These are phyloP conservation scores for Eueides isabella DNA, from an alignment of 1,140 invertebrate genomes.

Conservation along the genomic window DNA sequence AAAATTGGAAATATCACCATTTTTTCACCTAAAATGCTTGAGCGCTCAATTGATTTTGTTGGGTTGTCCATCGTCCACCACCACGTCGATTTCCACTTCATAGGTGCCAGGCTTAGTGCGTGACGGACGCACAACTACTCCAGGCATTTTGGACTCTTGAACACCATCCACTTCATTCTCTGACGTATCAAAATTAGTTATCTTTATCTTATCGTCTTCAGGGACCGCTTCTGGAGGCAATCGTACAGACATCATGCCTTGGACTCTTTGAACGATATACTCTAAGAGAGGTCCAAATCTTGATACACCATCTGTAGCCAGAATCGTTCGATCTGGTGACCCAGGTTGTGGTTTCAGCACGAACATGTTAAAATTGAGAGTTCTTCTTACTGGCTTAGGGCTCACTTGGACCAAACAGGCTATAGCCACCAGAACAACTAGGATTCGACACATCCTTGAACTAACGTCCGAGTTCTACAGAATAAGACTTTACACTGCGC, in stretches of 20 bases:
- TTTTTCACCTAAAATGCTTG: slow-evolving; percentile 11
- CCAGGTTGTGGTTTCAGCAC: slow-evolving; percentile 60
- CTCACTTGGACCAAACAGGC: slow-evolving; percentile 48
- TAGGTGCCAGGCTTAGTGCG: slow-evolving; percentile 68
- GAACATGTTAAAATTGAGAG: slow-evolving; percentile 76
- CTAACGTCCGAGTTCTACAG: slow-evolving; percentile 58
- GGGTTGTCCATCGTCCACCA: slow-evolving; percentile 67
- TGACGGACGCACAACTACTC: slow-evolving; percentile 64
- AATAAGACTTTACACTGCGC: slow-evolving; percentile 60
- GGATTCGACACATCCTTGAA: slow-evolving; percentile 54
- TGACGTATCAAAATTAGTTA: slow-evolving; percentile 51
- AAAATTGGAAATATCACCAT: slow-evolving; percentile 32
- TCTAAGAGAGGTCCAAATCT: slow-evolving; percentile 85
- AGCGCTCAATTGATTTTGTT: slow-evolving; percentile 40
- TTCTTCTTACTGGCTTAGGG: slow-evolving; percentile 64
- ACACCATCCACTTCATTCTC: slow-evolving; percentile 64
- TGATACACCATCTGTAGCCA: slow-evolving; percentile 69
- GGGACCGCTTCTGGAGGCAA: slow-evolving; percentile 45
- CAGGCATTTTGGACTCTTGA: slow-evolving; percentile 49
- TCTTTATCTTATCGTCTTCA: slow-evolving; percentile 20
- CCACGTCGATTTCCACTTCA: slow-evolving; percentile 71
- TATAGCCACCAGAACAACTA: slow-evolving; percentile 49
- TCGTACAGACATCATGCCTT: slow-evolving; percentile 83
- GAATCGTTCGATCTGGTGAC: slow-evolving; percentile 52
- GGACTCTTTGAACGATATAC: slow-evolving; percentile 84